phyloP scores from a whole-genome alignment of 1,140 invertebrate genomes.

The Anastatus disparis region DNA sequence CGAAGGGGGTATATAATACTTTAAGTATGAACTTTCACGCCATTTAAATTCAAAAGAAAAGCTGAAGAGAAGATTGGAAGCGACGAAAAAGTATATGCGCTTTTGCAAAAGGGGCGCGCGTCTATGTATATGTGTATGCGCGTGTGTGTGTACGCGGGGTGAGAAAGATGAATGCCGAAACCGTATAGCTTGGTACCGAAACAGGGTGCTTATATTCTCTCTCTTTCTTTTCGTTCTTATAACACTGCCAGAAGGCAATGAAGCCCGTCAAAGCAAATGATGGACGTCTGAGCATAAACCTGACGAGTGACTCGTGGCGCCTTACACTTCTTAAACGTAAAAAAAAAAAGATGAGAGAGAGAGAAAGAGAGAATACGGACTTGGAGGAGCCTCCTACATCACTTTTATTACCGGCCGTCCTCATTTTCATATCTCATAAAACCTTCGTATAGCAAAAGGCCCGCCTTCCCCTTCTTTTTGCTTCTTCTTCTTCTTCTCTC shows the following conservation, averaged over 20 bases:
- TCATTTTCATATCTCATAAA: slow-evolving; percentile 74
- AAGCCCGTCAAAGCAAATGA: slow-evolving; percentile 66
- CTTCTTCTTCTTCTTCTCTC: slow-evolving; percentile 18
- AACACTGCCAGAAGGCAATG: slow-evolving; percentile 60
- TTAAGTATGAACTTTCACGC: slow-evolving; percentile 24
- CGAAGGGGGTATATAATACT: slow-evolving; percentile 16
- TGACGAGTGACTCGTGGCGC: slow-evolving; percentile 70
- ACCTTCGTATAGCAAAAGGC: slow-evolving; percentile 41
- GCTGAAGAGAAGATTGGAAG: slow-evolving; percentile 6
- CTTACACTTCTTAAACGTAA: no score
- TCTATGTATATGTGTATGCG: not conserved
- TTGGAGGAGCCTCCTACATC: slow-evolving; percentile 69
- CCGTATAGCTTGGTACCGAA: no score
- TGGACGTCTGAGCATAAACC: slow-evolving; percentile 69
- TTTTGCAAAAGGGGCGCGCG: no score
- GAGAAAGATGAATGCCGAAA: slow-evolving; percentile 29
- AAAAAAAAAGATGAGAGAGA: no score
- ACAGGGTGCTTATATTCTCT: not conserved
- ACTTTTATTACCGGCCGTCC: slow-evolving; percentile 71
- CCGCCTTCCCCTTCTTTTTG: slow-evolving; percentile 52
- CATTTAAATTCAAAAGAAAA: slow-evolving; percentile 32
- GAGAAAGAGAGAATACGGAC: no score
- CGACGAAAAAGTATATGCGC: slow-evolving; percentile 14
- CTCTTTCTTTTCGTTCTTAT: not conserved
- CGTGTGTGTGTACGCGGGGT: not conserved